A percentile compares a stretch with the other conserved stretches of the same genome.
These are phyloP conservation scores for Epizoanthus rinbou DNA, from an alignment of 92 coral and sea anemone species.

Conservation along the genomic window DNA sequence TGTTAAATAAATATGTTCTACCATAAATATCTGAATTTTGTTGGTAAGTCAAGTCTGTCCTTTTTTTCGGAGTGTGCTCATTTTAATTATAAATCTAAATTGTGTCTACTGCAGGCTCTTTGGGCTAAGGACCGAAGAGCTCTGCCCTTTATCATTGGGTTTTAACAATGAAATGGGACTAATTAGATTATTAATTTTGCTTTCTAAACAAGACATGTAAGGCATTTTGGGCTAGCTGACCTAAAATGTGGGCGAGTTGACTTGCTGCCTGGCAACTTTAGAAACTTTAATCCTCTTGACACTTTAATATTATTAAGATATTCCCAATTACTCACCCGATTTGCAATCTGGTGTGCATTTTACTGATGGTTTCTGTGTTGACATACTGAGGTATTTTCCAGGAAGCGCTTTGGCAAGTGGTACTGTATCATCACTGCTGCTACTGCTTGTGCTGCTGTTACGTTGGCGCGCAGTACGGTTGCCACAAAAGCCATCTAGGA, in stretches of 20 bases:
- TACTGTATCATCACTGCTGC: constrained; percentile 82
- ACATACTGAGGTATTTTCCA: constrained; percentile 58
- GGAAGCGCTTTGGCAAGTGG: constrained; percentile 54
- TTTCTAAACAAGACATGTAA: too few relatives aligned
- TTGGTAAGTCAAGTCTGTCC: not conserved
- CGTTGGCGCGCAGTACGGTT: constrained; percentile 23
- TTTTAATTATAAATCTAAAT: too few relatives aligned
- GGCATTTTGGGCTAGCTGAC: too few relatives aligned
- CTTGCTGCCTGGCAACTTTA: too few relatives aligned
- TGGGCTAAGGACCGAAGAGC: too few relatives aligned
- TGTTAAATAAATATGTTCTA: not conserved
- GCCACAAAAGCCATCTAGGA: constrained; percentile 51
- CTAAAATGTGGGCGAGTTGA: too few relatives aligned
- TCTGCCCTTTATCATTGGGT: too few relatives aligned
- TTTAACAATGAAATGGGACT: too few relatives aligned
- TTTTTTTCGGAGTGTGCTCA: not conserved
- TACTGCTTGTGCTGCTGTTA: constrained; percentile 57
- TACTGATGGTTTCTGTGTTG: constrained; percentile 63
- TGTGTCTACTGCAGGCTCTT: too few relatives aligned
- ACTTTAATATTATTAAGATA: too few relatives aligned
- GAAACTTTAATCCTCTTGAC: too few relatives aligned
- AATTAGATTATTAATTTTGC: too few relatives aligned
- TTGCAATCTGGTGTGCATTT: constrained; percentile 78
- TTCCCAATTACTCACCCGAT: not conserved
- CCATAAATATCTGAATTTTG: not conserved